Base-by-base conservation (phyloP, 2,113 vertebrate species). In the Pheucticus melanocephalus region DNA sequence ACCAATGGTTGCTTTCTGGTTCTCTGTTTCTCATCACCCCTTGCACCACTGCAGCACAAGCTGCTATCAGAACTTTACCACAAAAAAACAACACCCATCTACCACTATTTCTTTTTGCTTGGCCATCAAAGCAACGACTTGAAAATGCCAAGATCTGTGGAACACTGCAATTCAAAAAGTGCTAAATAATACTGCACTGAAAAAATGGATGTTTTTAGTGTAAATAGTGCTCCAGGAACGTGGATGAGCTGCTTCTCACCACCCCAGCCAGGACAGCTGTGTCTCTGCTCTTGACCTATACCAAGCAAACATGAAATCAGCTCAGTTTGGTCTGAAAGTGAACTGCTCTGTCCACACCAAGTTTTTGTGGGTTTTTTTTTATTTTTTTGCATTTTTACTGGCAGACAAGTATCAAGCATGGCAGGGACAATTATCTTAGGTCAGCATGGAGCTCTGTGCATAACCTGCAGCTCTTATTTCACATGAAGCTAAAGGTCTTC, bases 31-130 rank as follows among this genome's bases (percentile, higher is more conserved):
- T 45, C 30, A 30, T 3, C 23, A 23, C 15, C 37, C 17, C 56
- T 81, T 31, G 39, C 25, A 42, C 6, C 31, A 30, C n/a, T 44
- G 9, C 12, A 60, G 30, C 27, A 47, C 15, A 33, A 64, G 5
- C 10, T 40, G 25, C 18, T 18, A 25, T 56, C 37, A 56, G 30
- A 69, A 44, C 2, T 45, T 66, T 44, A 65, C 8, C 4, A 3
- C 12, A 50, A 54, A 15, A 59, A 15, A 5, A 4, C 37, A 63
- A 30, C 14, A 53, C 15, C 5, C 0, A 0, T 11, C 14, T 31
- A 44, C 42, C 21, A 16, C 6, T 15, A 48, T 20, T 72, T 42
- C 0, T n/a, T 76, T 78, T 12, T 45, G 4, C 37, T 69, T 76
- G 23, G 1, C 23, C 54, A 64, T 53, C 22, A 47, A 44, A 59